Evolutionary conservation across 1,140 invertebrate species (phyloP).

Genomic region (Bilobella aurantiaca): DNA sequence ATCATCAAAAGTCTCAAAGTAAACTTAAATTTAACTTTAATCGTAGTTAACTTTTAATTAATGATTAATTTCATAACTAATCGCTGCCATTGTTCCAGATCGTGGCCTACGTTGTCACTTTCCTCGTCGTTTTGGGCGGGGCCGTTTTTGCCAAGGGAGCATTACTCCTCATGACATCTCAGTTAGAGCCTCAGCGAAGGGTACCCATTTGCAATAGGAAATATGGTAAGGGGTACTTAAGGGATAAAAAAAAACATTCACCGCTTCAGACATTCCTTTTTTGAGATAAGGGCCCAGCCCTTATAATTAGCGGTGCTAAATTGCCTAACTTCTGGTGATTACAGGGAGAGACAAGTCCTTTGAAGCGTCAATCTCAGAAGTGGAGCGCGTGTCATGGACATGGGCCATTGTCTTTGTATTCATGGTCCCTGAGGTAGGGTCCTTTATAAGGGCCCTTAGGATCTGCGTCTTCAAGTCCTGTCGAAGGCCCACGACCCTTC

Average conservation of each 20-base stretch:
- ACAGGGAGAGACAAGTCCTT: constrained; percentile 74
- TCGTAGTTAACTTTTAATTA: neutral
- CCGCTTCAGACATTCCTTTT: too few species aligned
- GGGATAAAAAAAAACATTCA: neutral
- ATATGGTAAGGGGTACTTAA: constrained; percentile 51
- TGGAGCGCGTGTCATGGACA: constrained; percentile 79
- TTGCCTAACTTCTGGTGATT: too few species aligned
- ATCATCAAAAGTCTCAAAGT: constrained; percentile 77
- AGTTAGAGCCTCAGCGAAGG: constrained; percentile 60
- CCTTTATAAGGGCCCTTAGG: constrained; percentile 66
- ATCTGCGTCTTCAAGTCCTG: constrained; percentile 86
- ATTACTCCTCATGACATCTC: constrained; percentile 82
- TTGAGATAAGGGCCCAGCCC: constrained; percentile 22
- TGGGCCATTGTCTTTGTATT: constrained; percentile 84
- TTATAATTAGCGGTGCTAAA: neutral
- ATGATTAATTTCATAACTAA: constrained; percentile 3
- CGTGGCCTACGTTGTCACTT: constrained; percentile 70
- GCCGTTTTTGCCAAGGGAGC: constrained; percentile 76
- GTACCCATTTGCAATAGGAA: constrained; percentile 70
- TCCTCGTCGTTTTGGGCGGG: constrained; percentile 66
- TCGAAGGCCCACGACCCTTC: constrained; percentile 50
- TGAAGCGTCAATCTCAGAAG: constrained; percentile 60
- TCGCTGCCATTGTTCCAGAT: constrained; percentile 21
- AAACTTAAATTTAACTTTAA: neutral
- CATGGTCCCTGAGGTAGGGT: constrained; percentile 73